These are phyloP conservation scores for Aromia moschata DNA, from an alignment of 2,888 invertebrate genomes.

Conservation along the genomic window DNA sequence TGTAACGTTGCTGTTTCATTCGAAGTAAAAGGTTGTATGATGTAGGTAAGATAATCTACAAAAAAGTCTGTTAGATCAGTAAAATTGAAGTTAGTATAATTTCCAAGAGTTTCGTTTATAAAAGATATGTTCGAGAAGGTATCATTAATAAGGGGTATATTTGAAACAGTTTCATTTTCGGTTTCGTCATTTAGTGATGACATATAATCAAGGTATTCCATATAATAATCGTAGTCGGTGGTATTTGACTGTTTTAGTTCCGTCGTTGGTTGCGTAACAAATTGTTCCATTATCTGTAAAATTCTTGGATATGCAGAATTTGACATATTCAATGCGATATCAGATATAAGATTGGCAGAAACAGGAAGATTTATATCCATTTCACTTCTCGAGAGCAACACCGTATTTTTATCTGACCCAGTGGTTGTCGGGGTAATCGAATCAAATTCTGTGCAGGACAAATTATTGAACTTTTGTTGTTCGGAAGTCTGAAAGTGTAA, in stretches of 20 bases:
- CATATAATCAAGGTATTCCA: constrained; percentile 16
- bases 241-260: neutral
- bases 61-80: constrained; percentile 39
- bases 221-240: neutral
- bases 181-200: neutral
- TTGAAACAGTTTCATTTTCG: constrained; percentile 6
- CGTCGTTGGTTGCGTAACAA: neutral
- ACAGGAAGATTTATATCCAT: neutral
- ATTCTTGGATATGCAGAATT: constrained; percentile 36
- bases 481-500: constrained; percentile 62
- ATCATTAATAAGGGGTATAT: too few species aligned
- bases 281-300: constrained; percentile 19
- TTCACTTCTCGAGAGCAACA: too few species aligned
- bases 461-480: constrained; percentile 65
- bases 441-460: constrained; percentile 37
- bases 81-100: constrained; percentile 20
- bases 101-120: constrained; percentile 17
- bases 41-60: constrained; percentile 43
- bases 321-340: constrained; percentile 39
- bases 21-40: constrained; percentile 32
- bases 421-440: too few species aligned
- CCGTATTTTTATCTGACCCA: too few species aligned
- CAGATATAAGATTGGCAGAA: constrained; percentile 35
- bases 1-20: constrained; percentile 11
- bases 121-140: too few species aligned